These are phyloP conservation scores for Leucophenga maculata DNA, from an alignment of 2,888 invertebrate genomes.

Conservation along the genomic window DNA sequence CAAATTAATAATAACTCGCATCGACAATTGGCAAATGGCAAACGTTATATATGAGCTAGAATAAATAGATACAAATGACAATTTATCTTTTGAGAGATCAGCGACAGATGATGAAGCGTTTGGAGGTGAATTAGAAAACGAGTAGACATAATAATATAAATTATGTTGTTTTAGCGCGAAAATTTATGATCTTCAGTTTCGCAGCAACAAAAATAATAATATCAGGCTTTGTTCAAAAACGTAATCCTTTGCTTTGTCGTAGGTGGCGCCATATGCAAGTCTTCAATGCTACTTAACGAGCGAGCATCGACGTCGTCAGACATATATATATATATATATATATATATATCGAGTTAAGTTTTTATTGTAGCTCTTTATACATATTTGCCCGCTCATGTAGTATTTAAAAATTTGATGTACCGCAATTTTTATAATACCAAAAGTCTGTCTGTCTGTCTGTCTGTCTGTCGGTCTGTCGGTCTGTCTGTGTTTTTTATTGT, in stretches of 20 bases:
- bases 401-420: slow-evolving; percentile 7
- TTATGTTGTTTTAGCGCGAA: neutral
- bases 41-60: neutral
- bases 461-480: neutral
- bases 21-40: slow-evolving; percentile 56
- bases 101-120: slow-evolving; percentile 23
- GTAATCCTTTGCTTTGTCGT: slow-evolving; percentile 37
- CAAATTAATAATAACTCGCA: slow-evolving; percentile 65
- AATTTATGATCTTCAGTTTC: neutral
- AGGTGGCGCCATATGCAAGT: slow-evolving; percentile 31
- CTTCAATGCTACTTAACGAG: slow-evolving; percentile 34
- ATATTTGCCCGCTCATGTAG: slow-evolving; percentile 10
- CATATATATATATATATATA: too few species aligned
- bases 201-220: neutral
- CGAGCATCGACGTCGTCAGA: too few species aligned
- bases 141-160: too few species aligned
- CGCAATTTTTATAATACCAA: neutral
- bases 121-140: slow-evolving; percentile 15
- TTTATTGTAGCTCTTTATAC: neutral
- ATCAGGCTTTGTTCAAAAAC: neutral
- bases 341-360: too few species aligned
- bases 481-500: neutral
- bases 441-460: too few species aligned
- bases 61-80: neutral
- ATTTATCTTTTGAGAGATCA: neutral